Base-by-base conservation (phyloP, 2,113 vertebrate species). In the Pitta sordida region DNA sequence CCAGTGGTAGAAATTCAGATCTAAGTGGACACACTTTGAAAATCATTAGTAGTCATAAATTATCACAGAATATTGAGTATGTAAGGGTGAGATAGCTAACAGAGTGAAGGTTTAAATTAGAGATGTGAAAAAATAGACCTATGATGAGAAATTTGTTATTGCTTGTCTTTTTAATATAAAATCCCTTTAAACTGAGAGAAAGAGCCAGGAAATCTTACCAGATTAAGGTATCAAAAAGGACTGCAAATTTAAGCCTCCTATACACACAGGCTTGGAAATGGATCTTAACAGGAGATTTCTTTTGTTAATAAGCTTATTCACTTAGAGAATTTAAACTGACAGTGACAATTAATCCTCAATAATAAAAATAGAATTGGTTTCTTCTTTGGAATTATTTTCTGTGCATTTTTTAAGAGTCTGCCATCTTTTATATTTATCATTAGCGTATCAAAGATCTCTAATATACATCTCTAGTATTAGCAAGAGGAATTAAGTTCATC, bases 11-110 rank as follows among this genome's bases (percentile, higher is more conserved):
- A 86, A 88, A 75, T 73, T 89, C 55, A 65, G 51, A 60, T 76
- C 53, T 43, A n/a, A 62, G 27, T 60, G 49, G 56, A 30, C 53
- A 76, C 15, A 62, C 91, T 93, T 91, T 89, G 55, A 59, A 93
- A 90, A 83, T 87, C 43, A 62, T 92, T 94, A 88, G 24, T 52
- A 84, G 32, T 73, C 84, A 81, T 77, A 95, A 86, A 83, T 87
- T 76, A 62, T 87, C 81, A 81, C 5, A 13, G 69, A 86, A 82
- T 95, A 82, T 73, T 78, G 88, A 93, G 39, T 86, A 56, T 39
- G 29, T 43, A 49, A 64, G n/a, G 20, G 22, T 88, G 63, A 91
- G 48, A 82, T 55, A 41, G 16, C 43, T 89, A 91, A 73, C 69
- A 87, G 58, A 65, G 17, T 60, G 24, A 87, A 77, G 19, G 27